A percentile compares a stretch with the other conserved stretches of the same genome.
These are phyloP conservation scores for Nomada lathburiana DNA, from an alignment of 2,888 invertebrate genomes.

Conservation along the genomic window DNA sequence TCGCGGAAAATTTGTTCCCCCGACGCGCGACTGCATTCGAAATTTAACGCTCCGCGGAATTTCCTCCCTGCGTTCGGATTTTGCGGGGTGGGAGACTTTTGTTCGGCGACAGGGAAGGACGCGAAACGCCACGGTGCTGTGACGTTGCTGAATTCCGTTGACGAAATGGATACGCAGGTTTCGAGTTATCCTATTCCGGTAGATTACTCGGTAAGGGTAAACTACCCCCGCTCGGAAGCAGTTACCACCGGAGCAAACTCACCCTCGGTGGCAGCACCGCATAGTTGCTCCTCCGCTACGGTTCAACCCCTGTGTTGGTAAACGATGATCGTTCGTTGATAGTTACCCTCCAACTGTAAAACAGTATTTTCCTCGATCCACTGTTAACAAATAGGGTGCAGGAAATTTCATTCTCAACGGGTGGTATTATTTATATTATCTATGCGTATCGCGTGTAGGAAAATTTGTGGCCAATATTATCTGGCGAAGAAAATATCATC, in stretches of 20 bases:
- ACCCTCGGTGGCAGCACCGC: conserved; percentile 40
- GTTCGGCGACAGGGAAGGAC: not conserved
- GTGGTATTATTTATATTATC: not conserved
- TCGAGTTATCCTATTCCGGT: conserved; percentile 10
- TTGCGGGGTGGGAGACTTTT: not conserved
- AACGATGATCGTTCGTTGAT: conserved; percentile 2
- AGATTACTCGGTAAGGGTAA: conserved; percentile 18
- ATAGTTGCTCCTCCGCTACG: not conserved
- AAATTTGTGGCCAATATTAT: not conserved
- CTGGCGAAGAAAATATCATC: not conserved
- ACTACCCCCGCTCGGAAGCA: not conserved
- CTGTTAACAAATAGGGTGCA: not conserved
- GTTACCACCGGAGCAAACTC: conserved; percentile 15
- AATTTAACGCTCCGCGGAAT: conserved; percentile 34
- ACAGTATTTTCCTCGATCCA: not conserved
- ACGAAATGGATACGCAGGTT: not conserved
- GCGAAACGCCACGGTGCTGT: conserved; percentile 21
- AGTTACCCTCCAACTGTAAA: conserved; percentile 6
- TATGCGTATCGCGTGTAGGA: not conserved
- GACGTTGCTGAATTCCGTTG: not conserved
- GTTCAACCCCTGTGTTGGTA: conserved; percentile 8
- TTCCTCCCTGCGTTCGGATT: not conserved
- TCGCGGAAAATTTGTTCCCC: conserved; percentile 28
- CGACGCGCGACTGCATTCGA: conserved; percentile 27
- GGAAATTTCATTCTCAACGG: not conserved